Percentiles rank a stretch among this genome's conserved stretches.
phyloP scores from a whole-genome alignment of 1,140 invertebrate species.

The Listronotus bonariensis region DNA sequence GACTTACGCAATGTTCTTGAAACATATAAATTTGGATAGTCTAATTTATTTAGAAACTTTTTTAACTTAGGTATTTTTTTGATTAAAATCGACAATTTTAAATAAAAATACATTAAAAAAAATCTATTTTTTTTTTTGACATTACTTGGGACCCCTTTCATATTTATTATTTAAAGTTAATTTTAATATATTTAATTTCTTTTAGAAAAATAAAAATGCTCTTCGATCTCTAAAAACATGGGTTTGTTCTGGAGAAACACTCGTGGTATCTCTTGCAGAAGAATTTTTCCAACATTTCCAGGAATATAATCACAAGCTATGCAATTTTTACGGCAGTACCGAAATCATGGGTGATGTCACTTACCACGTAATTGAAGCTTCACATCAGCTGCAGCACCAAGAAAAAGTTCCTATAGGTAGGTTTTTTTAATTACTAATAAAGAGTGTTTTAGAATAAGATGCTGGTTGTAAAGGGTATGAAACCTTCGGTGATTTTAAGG shows the following conservation, averaged over 20 bases:
- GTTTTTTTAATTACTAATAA: slow-evolving; percentile 20
- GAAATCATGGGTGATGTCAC: slow-evolving; percentile 86
- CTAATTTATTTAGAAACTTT: too few relatives aligned
- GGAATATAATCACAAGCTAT: slow-evolving; percentile 64
- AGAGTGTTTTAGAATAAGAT: too few relatives aligned
- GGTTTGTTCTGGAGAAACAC: slow-evolving; percentile 82
- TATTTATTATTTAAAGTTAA: too few relatives aligned
- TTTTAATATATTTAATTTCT: background rate
- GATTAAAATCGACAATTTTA: too few relatives aligned
- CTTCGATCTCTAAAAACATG: slow-evolving; percentile 70
- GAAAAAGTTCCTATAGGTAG: slow-evolving; percentile 82
- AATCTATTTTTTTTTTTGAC: too few relatives aligned
- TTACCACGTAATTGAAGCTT: slow-evolving; percentile 61
- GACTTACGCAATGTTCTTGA: too few relatives aligned
- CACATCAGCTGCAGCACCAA: slow-evolving; percentile 63
- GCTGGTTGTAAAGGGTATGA: too few relatives aligned
- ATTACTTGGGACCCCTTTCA: too few relatives aligned
- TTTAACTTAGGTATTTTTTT: too few relatives aligned
- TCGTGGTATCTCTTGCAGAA: slow-evolving; percentile 67
- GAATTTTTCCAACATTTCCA: slow-evolving; percentile 75
- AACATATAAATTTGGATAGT: too few relatives aligned
- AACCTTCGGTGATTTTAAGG: too few relatives aligned
- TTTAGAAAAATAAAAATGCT: slow-evolving; percentile 47
- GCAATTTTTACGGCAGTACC: slow-evolving; percentile 89
- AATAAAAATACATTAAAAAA: too few relatives aligned